phyloP scores from a whole-genome alignment of 2,888 invertebrate species.

The Drosophila kuntzei region DNA sequence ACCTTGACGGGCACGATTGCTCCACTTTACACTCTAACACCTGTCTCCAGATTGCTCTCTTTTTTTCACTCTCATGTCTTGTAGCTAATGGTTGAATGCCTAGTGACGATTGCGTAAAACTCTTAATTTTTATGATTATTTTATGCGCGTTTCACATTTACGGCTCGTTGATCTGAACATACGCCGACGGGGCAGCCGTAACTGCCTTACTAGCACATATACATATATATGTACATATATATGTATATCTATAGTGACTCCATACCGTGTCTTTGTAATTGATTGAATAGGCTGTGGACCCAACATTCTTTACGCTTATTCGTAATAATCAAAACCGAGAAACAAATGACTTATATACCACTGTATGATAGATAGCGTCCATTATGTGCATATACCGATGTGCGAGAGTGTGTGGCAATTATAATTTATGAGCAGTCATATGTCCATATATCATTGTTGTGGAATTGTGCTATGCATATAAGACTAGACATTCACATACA shows the following conservation, averaged over 20 bases:
- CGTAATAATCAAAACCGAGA: conserved; percentile 25
- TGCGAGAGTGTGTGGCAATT: conserved; percentile 35
- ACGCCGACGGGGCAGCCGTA: conserved; percentile 32
- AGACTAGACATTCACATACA: background rate
- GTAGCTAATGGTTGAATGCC: conserved; percentile 43
- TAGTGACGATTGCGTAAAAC: conserved; percentile 66
- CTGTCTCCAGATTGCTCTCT: conserved; percentile 52
- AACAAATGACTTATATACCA: conserved; percentile 23
- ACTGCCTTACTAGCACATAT: conserved; percentile 16
- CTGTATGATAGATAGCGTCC: conserved; percentile 8
- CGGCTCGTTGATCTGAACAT: conserved; percentile 63
- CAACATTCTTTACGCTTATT: conserved; percentile 53
- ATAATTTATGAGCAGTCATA: conserved; percentile 27
- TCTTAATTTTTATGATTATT: conserved; percentile 75
- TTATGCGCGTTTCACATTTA: conserved; percentile 69
- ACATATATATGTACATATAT: too few relatives aligned
- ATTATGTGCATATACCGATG: conserved; percentile 38
- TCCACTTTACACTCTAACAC: conserved; percentile 71
- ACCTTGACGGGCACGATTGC: conserved; percentile 57
- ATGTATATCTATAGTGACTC: too few relatives aligned
- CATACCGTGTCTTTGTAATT: conserved; percentile 50
- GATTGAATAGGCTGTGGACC: conserved; percentile 42
- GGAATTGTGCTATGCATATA: conserved; percentile 1
- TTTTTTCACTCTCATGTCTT: conserved; percentile 41
- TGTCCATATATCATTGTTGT: conserved; percentile 35